A percentile compares a stretch with the other conserved stretches of the same genome.
These are phyloP conservation scores for Ptychodera flava DNA, from an alignment of 35 echinoderm and acorn worm genomes.

Conservation along the genomic window DNA sequence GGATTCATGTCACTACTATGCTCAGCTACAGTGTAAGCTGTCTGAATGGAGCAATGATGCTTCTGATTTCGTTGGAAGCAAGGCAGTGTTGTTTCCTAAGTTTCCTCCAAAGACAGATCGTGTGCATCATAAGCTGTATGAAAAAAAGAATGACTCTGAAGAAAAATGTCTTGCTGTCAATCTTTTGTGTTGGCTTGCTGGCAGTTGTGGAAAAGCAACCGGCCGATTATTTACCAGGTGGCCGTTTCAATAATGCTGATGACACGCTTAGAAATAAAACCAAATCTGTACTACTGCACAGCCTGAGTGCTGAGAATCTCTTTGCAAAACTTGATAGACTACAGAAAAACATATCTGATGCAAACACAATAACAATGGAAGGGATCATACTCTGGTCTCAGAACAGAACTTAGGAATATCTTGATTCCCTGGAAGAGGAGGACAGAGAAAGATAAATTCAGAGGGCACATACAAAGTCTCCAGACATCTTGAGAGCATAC, in stretches of 20 bases:
- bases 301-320: conserved; percentile 35
- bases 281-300: conserved; percentile 32
- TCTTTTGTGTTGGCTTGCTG: neutral
- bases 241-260: conserved; percentile 25
- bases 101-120: conserved; percentile 30
- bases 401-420: conserved; percentile 34
- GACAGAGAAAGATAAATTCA: conserved; percentile 7
- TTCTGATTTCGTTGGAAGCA: conserved; percentile 28
- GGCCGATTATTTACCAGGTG: conserved; percentile 18
- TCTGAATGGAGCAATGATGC: conserved; percentile 30
- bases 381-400: conserved; percentile 47
- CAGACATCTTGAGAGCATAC: conserved; percentile 8
- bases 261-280: conserved; percentile 19
- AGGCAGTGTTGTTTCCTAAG: conserved; percentile 20
- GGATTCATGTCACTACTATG: conserved; percentile 38
- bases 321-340: conserved; percentile 50
- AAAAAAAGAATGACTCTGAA: neutral
- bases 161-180: neutral
- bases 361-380: conserved; percentile 51
- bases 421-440: conserved; percentile 27
- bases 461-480: conserved; percentile 9
- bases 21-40: conserved; percentile 19
- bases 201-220: neutral
- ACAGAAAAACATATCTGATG: conserved; percentile 53
- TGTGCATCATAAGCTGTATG: conserved; percentile 32